These are phyloP conservation scores for Cromileptes altivelis DNA, from an alignment of 2,113 vertebrate genomes.

Conservation along the genomic window DNA sequence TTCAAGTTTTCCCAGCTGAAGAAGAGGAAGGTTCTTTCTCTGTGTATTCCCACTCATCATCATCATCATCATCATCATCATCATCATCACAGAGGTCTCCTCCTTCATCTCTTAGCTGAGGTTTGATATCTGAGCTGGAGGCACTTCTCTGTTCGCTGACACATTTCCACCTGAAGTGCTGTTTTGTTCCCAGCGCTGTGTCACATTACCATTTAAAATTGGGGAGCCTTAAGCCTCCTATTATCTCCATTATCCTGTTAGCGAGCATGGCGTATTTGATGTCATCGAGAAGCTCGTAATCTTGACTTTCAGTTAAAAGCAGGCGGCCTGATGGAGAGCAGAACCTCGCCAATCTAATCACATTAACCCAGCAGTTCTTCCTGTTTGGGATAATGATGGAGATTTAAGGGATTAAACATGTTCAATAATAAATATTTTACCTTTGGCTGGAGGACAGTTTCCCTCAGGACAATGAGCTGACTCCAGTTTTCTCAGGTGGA, in stretches of 20 bases:
- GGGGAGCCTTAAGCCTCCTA: constrained; percentile 15
- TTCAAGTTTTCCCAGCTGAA: background rate
- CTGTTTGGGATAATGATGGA: background rate
- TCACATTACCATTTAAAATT: constrained; percentile 3
- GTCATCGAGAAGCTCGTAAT: constrained; percentile 19
- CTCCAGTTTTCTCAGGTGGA: background rate
- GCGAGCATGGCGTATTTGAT: constrained; percentile 21
- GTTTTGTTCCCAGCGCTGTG: background rate
- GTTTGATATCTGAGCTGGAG: background rate
- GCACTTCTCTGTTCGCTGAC: background rate
- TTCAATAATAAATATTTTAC: background rate
- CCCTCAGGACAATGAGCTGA: background rate
- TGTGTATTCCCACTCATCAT: background rate
- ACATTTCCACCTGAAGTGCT: constrained; percentile 20
- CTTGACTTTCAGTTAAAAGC: constrained; percentile 11
- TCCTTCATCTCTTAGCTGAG: background rate
- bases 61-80: too few species aligned
- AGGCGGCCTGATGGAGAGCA: background rate
- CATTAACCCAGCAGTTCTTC: constrained; percentile 7
- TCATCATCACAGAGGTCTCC: background rate
- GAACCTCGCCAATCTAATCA: constrained; percentile 12
- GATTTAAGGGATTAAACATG: background rate
- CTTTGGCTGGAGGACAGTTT: background rate
- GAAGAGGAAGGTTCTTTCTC: background rate
- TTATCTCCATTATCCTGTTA: constrained; percentile 43